Percentiles rank a stretch among this genome's conserved stretches.
phyloP scores from a whole-genome alignment of 2,113 vertebrate species.

The Calcarius ornatus region DNA sequence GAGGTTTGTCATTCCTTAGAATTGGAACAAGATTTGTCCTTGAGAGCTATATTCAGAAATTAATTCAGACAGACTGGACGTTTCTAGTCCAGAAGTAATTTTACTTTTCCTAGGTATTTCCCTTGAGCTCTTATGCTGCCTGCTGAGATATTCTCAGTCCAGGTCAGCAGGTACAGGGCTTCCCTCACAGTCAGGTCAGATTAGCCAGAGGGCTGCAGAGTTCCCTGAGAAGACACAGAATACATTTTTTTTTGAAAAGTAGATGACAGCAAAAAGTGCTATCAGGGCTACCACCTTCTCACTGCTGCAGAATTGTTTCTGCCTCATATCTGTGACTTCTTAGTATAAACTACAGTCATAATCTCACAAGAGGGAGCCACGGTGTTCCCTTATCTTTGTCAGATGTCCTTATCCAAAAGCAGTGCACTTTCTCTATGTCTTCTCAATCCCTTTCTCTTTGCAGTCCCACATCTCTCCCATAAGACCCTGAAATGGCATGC shows the following conservation, averaged over 20 bases:
- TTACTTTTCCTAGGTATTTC: background rate
- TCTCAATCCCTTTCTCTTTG: background rate
- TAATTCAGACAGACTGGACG: background rate
- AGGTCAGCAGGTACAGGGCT: background rate
- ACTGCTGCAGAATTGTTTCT: background rate
- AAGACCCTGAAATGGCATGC: background rate
- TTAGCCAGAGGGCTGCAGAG: background rate
- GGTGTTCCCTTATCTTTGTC: background rate
- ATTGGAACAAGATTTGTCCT: background rate
- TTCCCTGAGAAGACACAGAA: background rate
- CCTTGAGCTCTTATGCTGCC: background rate
- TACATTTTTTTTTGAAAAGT: background rate
- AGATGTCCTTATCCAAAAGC: background rate
- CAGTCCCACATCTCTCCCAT: background rate
- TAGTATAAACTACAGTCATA: background rate
- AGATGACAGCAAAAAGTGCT: background rate
- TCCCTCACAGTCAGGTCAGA: background rate
- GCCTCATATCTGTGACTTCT: background rate
- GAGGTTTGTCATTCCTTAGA: background rate
- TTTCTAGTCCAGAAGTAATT: background rate
- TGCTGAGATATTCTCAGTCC: background rate
- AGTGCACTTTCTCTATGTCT: background rate
- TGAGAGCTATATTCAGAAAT: conserved; percentile 4
- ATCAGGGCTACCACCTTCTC: background rate
- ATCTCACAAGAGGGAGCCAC: background rate